These are phyloP conservation scores for Tursiops truncatus DNA, from an alignment of 2,113 vertebrate species.

Conservation along the genomic window DNA sequence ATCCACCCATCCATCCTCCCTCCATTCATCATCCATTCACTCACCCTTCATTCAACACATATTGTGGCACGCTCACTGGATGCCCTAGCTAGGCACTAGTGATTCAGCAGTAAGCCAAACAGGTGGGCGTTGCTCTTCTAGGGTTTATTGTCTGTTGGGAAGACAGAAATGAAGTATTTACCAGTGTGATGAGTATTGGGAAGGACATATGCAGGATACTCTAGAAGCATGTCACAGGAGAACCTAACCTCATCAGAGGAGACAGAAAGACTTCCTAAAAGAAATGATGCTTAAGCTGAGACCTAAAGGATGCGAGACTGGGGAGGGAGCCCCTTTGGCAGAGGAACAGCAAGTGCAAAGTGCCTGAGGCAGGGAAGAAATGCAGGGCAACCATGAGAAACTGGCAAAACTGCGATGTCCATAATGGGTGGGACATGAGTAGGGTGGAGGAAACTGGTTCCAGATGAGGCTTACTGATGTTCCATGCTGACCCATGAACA, in stretches of 20 bases:
- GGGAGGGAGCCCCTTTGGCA: not conserved
- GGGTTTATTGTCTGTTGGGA: not conserved
- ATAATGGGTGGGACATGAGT: not conserved
- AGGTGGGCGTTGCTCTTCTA: not conserved
- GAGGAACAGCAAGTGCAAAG: not conserved
- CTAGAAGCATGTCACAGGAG: not conserved
- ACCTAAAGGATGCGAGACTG: not conserved
- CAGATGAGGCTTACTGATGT: not conserved
- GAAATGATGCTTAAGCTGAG: not conserved
- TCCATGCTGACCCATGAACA: not conserved
- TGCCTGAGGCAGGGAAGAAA: not conserved
- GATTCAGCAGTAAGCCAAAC: not conserved
- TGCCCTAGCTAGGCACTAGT: not conserved
- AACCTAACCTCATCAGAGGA: not conserved
- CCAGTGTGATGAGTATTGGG: not conserved
- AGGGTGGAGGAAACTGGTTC: rapidly evolving
- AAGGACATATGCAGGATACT: not conserved
- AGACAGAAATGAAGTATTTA: not conserved
- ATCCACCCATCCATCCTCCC: not conserved
- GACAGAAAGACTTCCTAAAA: slow-evolving; percentile 11
- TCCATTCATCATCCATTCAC: not conserved
- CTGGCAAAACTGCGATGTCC: not conserved
- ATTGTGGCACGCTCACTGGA: not conserved
- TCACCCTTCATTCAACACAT: not conserved
- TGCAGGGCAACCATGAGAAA: not conserved